Percentiles rank a stretch among this genome's conserved stretches.
These are phyloP conservation scores for Hippoglossus stenolepis DNA, from an alignment of 2,113 vertebrate species.

Conservation along the genomic window DNA sequence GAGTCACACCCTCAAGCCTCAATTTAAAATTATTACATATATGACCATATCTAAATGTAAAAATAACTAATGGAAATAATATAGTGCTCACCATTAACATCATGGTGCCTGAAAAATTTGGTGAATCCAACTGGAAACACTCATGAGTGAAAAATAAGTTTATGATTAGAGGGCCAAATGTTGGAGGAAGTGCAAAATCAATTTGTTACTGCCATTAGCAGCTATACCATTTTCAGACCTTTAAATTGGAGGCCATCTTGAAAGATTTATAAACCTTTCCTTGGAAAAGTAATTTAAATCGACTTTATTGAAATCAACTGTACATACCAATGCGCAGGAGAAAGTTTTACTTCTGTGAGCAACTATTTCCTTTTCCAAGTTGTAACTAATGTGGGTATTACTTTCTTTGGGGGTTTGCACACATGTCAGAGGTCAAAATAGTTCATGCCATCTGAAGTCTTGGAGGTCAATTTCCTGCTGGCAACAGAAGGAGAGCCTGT, in stretches of 20 bases:
- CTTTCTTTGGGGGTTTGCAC: neutral
- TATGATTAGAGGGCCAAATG: neutral
- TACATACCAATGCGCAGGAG: neutral
- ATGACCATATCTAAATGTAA: no score
- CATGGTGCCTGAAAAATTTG: neutral
- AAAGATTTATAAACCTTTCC: neutral
- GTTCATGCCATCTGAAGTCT: slow-evolving; percentile 21
- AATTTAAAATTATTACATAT: no score
- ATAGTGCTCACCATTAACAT: neutral
- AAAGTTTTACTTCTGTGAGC: slow-evolving; percentile 35
- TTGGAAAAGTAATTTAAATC: neutral
- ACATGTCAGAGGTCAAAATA: slow-evolving; percentile 20
- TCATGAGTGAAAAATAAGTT: neutral
- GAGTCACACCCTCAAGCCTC: no score
- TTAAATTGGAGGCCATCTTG: neutral
- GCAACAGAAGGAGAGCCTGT: slow-evolving; percentile 15
- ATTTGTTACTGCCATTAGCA: neutral
- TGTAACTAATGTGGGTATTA: slow-evolving; percentile 7
- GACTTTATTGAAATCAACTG: neutral
- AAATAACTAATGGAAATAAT: neutral
- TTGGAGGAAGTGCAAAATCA: neutral
- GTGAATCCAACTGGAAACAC: neutral
- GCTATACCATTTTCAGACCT: neutral
- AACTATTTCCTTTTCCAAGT: neutral
- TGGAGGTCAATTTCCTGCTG: slow-evolving; percentile 44